Evolutionary conservation across 2,888 invertebrate species (phyloP), one percentile per base, ranked within the genome.

Genomic region (Macrosiphum euphorbiae): DNA sequence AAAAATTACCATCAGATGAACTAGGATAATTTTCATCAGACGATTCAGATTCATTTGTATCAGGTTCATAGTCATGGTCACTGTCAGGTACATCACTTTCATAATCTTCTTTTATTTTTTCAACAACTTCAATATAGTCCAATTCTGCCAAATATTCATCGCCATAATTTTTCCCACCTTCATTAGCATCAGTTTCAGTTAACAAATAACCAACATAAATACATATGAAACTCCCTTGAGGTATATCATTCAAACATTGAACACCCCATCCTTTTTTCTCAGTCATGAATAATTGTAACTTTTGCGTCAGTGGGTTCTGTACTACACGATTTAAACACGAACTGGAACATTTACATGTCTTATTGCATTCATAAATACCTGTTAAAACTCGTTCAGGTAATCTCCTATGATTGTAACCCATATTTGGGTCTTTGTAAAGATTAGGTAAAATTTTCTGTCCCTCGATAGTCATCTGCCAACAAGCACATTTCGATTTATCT

Each of bases 121-220:
- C 98, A 58, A 98, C 98, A 0, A 98, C 98, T 96, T 99, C 99
- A 52, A 99, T 99, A 95, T 99, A 99, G 96, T 99, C 99, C 95
- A 99, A 96, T 95, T 99, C 99, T 0, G 99, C 99, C 92, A 99
- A 97, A 95, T 99, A 99, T 95, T 99, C 99, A 95, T 99, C 99
- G 0, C 99, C 99, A 95, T 98, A 98, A 95, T 98, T 97, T 95
- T 98, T 97, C 1, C 99, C 99, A 94, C 96, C 97, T 96, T 97
- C 96, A 95, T 98, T 98, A 0, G 98, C 98, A 67, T 97, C 97
- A 87, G 98, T 98, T 95, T 99, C 99, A 0, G 99, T 99, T 11
- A 99, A 97, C 91, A 99, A 96, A 95, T 98, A 97, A 0, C 99
- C 99, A 0, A 99, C 99, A 96, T 99, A 99, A 58, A 99, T 98